Base-by-base conservation (phyloP, 2,113 vertebrate genomes). In the Pluvianellus socialis region DNA sequence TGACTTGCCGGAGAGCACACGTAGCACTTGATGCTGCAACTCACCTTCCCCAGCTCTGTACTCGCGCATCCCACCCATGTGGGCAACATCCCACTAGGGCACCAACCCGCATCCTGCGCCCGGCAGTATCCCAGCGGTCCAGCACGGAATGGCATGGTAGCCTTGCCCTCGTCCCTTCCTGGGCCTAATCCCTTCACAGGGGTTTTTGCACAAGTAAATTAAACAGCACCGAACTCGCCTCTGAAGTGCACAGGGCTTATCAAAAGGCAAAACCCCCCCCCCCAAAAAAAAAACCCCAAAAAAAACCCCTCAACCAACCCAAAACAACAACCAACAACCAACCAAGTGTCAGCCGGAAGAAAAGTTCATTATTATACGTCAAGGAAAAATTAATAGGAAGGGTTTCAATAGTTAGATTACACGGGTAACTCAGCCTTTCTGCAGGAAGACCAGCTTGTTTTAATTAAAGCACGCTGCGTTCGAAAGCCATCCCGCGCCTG, bases 351-450 rank as follows among this genome's bases (percentile, higher is more conserved):
- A 91, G 44, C 59, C 23, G 1, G 80, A 84, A 67, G 82, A 91
- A 93, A 95, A 95, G 87, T 94, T 93, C 94, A 83, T 86, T 95
- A 82, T 73, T 87, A 53, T 45, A 66, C n/a, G 44, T 79, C 87
- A 83, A 70, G 81, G 65, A 70, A 76, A 96, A 88, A 95, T 81
- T 85, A 93, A 97, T 86, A 96, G 86, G 94, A 70, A 77, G 74
- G 79, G 88, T 68, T 74, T 42, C 56, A 88, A 79, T n/a, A 82
- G 92, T 96, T 95, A 98, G 96, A 88, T 91, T 66, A 93, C 50
- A 44, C 35, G 86, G 53, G 53, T 83, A 89, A 90, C 79, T 44
- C 86, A 76, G 73, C 50, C 83, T 81, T 93, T 85, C 92, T 94
- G 66, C 76, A 73, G 68, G 76, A 96, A 86, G 74, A 83, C 38